A percentile compares a stretch with the other conserved stretches of the same genome.
These are phyloP conservation scores for Prinia subflava DNA, from an alignment of 2,113 vertebrate species.

Conservation along the genomic window DNA sequence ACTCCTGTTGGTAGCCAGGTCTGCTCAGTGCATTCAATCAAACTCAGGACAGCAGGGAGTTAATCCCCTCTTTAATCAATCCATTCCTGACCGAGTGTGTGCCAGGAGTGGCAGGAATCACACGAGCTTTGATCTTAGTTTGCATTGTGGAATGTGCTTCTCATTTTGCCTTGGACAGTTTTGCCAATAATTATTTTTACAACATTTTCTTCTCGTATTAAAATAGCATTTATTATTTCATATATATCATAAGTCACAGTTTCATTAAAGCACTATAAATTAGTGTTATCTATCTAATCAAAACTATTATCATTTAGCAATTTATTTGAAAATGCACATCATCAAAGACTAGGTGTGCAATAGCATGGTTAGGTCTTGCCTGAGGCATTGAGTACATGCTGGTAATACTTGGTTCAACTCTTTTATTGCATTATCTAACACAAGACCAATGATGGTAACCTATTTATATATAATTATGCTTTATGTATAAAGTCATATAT, in stretches of 20 bases:
- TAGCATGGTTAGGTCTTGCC: not conserved
- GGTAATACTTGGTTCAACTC: not conserved
- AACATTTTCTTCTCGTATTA: slow-evolving; percentile 43
- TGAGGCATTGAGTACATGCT: not conserved
- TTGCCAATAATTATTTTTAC: slow-evolving; percentile 47
- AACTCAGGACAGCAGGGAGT: slow-evolving; percentile 64
- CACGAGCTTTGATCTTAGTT: slow-evolving; percentile 64
- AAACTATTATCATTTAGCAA: not conserved
- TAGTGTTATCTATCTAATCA: not conserved
- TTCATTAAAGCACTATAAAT: slow-evolving; percentile 26
- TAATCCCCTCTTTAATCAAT: slow-evolving; percentile 75
- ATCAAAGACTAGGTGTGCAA: slow-evolving; percentile 19
- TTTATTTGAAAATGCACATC: not conserved
- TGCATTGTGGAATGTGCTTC: slow-evolving; percentile 56
- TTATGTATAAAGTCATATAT: not conserved
- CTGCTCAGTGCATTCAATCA: slow-evolving; percentile 30
- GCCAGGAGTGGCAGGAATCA: slow-evolving; percentile 58
- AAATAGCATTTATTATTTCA: slow-evolving; percentile 50
- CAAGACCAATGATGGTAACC: not conserved
- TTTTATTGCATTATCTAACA: not conserved
- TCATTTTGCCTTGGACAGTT: slow-evolving; percentile 25
- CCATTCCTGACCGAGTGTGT: slow-evolving; percentile 46
- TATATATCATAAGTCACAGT: not conserved
- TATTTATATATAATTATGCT: not conserved
- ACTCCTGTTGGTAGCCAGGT: slow-evolving; percentile 23